Base-by-base conservation (phyloP, 2,888 invertebrate genomes). In the Synanthedon myopaeformis region DNA sequence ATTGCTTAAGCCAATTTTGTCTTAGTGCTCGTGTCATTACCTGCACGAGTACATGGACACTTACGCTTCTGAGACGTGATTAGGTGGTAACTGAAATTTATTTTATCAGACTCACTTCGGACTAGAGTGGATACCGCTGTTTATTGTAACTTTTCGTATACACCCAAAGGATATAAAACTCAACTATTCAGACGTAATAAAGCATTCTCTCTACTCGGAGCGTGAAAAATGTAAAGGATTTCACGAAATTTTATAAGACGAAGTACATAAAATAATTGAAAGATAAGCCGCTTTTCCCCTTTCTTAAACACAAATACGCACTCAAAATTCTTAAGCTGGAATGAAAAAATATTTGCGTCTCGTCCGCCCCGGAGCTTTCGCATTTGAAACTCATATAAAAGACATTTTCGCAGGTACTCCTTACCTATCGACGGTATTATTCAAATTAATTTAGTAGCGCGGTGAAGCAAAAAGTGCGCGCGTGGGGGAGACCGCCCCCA, bases 391-490 rank as follows among this genome's bases (percentile, higher is more conserved):
- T 82, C 80, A 76, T 79, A 83, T 81, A 80, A 84, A 83, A 81
- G 81, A 82, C 79, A 81, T 82, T 82, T 54, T 79, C 67, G 71
- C 69, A 59, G 70, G 66, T 72, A 76, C 74, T 74, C 74, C 77
- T 76, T 74, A 78, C 80, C 79, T 82, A 82, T 85, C 80, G 79
- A 72, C 70, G 78, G 85, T 82, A 83, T 85, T 85, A 85, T 84
- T 84, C 82, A 85, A 84, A 84, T 84, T 83, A 83, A 85, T 84
- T 82, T 85, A 81, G 76, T 85, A 81, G 76, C 78, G 76, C 77
- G 76, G 73, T 74, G 79, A 79, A 77, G 81, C 78, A 84, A 86
- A 86, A 85, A 87, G 79, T 83, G 81, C 72, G 77, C 78, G 81
- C 75, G 73, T 72, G 66, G 74, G 72, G 69, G 72, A 70, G 65